A percentile compares a stretch with the other conserved stretches of the same genome.
phyloP scores from a whole-genome alignment of 2,113 vertebrate genomes.

The Pan paniscus region DNA sequence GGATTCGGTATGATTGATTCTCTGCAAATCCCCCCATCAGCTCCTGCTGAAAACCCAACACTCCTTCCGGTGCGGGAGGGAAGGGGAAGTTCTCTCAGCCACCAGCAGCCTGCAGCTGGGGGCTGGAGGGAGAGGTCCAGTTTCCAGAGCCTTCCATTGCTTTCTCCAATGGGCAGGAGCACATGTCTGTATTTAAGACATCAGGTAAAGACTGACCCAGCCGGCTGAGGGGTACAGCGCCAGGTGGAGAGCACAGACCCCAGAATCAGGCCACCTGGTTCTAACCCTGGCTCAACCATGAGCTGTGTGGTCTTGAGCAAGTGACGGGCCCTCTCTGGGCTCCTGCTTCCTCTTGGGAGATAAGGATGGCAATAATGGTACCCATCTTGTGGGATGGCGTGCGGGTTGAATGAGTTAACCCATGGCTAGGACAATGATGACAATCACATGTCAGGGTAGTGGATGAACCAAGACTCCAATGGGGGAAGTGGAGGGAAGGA shows the following conservation, averaged over 20 bases:
- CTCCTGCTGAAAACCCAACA: too few species aligned
- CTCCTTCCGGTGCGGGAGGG: not conserved
- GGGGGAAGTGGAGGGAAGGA: rapidly evolving
- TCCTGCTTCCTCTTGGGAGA: not conserved
- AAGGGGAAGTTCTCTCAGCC: not conserved
- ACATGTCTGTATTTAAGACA: rapidly evolving
- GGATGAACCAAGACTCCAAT: not conserved
- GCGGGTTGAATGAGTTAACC: too few species aligned
- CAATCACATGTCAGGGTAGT: too few species aligned
- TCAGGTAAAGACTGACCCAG: not conserved
- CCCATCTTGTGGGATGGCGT: rapidly evolving
- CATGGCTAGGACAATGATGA: rapidly evolving
- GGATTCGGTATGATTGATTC: not conserved
- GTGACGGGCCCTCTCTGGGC: not conserved
- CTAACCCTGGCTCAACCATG: rapidly evolving
- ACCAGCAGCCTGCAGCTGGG: not conserved
- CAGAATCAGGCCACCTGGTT: rapidly evolving
- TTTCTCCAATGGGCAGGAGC: rapidly evolving
- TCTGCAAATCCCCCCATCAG: not conserved
- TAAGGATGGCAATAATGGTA: rapidly evolving
- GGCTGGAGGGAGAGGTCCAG: not conserved
- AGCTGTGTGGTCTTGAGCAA: not conserved
- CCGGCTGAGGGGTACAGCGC: rapidly evolving
- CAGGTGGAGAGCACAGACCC: not conserved
- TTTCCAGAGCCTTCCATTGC: not conserved